Evolutionary conservation across 2,113 vertebrate species (phyloP).

Genomic region (Morone saxatilis): DNA sequence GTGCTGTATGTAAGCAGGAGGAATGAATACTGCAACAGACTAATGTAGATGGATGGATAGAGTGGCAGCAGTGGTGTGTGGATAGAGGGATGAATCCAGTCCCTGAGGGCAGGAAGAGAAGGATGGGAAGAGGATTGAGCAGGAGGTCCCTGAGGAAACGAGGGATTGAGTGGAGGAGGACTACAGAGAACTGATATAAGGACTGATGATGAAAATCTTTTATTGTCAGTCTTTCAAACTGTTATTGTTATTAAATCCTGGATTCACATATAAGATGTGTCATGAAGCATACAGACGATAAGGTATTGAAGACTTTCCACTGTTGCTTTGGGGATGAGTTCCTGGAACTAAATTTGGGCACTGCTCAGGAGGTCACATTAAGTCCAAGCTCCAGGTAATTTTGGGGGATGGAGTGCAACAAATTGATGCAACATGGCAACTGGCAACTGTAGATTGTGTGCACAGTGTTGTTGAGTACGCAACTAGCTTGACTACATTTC

Average conservation of each 20-base stretch:
- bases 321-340: not conserved
- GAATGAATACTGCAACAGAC: too few species aligned
- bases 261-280: not conserved
- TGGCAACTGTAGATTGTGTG: not conserved
- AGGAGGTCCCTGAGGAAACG: slow-evolving; percentile 29
- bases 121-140: slow-evolving; percentile 26
- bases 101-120: slow-evolving; percentile 5
- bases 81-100: not conserved
- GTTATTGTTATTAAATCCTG: not conserved
- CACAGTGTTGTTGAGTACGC: not conserved
- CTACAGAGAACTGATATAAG: not conserved
- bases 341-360: not conserved
- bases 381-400: not conserved
- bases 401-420: not conserved
- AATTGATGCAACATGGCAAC: not conserved
- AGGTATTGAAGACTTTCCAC: not conserved
- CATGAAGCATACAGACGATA: not conserved
- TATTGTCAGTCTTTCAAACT: not conserved
- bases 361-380: not conserved
- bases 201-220: slow-evolving; percentile 4
- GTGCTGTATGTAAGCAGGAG: not conserved
- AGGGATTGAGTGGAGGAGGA: slow-evolving; percentile 13
- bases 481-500: not conserved
- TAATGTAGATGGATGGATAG: not conserved
- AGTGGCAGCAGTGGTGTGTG: slow-evolving; percentile 3